Conservation (phyloP, 2,113 vertebrate species). For the Synchiropus splendidus region DNA sequence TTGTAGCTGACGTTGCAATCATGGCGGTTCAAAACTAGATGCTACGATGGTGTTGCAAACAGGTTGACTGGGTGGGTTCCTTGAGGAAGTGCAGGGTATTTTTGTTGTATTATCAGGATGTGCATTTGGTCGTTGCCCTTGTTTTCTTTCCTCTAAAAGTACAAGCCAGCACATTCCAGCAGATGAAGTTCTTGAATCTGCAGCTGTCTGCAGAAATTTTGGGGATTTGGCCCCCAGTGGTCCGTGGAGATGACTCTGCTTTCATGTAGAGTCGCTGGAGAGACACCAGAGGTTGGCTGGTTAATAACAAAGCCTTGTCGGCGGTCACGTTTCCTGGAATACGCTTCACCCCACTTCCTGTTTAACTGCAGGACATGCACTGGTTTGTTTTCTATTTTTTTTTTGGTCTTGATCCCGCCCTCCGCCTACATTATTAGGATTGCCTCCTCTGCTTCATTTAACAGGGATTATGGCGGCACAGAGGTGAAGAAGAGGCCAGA, state of each 20-base stretch:
- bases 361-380: slow-evolving; percentile 4
- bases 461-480: no score
- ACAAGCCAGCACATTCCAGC: slow-evolving; percentile 28
- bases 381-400: neutral
- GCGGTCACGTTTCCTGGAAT: slow-evolving; percentile 12
- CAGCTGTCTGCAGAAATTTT: slow-evolving; percentile 3
- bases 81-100: slow-evolving; percentile 2
- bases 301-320: neutral
- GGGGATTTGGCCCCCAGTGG: no score
- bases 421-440: neutral
- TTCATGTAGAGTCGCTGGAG: no score
- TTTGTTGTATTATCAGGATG: slow-evolving; percentile 19
- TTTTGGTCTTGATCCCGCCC: neutral
- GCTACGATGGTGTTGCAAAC: no score
- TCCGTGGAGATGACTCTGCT: no score
- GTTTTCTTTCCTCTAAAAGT: slow-evolving; percentile 19
- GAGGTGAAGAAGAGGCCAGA: no score
- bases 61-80: slow-evolving; percentile 8
- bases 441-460: no score
- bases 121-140: slow-evolving; percentile 3
- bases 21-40: no score
- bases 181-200: slow-evolving; percentile 5
- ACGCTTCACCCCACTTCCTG: slow-evolving; percentile 14
- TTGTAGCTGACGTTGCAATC: neutral
- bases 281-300: neutral